Base-by-base conservation (phyloP, 2,888 invertebrate genomes). In the Ichneumoninae sp. region DNA sequence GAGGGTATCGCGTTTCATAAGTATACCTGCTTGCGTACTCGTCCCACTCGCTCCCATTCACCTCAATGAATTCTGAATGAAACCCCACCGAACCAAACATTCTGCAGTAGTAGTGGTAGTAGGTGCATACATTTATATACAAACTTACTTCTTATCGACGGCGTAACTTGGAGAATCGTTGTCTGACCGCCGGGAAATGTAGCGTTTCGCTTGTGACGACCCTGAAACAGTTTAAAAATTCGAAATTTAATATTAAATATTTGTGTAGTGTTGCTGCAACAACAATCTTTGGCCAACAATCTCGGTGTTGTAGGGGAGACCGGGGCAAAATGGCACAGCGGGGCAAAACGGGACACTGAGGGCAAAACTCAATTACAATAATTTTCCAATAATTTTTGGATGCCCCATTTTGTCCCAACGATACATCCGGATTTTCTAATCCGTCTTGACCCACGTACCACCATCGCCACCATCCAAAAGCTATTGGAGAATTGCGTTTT, bases 161-260 rank as follows among this genome's bases (percentile, higher is more conserved):
- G 95, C 22, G 95, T 95, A 83, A 95, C 95, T 91, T 96, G 96
- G 86, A 95, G 94, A 75, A 96, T 94, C 87, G 95, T 95, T 70
- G 95, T 96, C 92, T 97, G 96, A 16, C 96, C 96, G 26, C 97
- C 97, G 50, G 97, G 97, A 94, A 97, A 96, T 40, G 97, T 97
- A 13, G 97, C 96, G 92, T 97, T 97, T 83, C 97, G 94, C 94
- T 97, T 97, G 92, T 97, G 97, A 71, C 97, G 96, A 83, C 97
- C 97, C 95, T 96, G 95, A 19, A 91, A 88, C 57, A 19, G 33
- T 19, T 22, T 16, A 22, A 8, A 13, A 5, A 69, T 10, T 47
- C 54, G 0, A 5, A 44, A 26, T 26, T 22, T 26, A 22, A 10
- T 57, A 57, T 22, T 19, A 19, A 19, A 52, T 26, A 60, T 57